phyloP scores from a whole-genome alignment of 2,113 vertebrate genomes.

The Scomber japonicus region DNA sequence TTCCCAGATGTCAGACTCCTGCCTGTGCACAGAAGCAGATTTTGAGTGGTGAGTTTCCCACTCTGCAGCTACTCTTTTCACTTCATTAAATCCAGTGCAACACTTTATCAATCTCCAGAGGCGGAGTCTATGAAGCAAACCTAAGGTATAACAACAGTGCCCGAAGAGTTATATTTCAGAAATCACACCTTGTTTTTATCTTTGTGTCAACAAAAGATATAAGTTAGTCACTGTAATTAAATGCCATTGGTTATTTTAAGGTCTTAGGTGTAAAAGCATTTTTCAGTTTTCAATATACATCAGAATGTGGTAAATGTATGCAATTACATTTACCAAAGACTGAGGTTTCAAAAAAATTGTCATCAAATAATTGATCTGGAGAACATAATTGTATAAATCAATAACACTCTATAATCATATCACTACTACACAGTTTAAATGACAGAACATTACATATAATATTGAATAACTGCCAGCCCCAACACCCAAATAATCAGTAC shows the following conservation, averaged over 20 bases:
- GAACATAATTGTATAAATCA: background rate
- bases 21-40: constrained; percentile 93
- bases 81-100: constrained; percentile 74
- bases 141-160: constrained; percentile 34
- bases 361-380: background rate
- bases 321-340: too few relatives aligned
- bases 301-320: too few relatives aligned
- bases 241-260: background rate
- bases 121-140: constrained; percentile 58
- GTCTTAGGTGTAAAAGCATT: background rate
- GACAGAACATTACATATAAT: background rate
- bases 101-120: constrained; percentile 63
- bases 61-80: constrained; percentile 60
- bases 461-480: background rate
- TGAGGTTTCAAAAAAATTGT: background rate
- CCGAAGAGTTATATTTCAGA: constrained; percentile 27
- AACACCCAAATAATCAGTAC: background rate
- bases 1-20: constrained; percentile 91
- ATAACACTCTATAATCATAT: background rate
- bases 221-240: background rate
- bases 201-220: background rate
- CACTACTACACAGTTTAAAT: background rate
- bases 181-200: constrained; percentile 40
- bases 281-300: background rate
- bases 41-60: constrained; percentile 92